Base-by-base conservation (phyloP, 2,888 invertebrate genomes). In the Sphaerophoria rueppellii region DNA sequence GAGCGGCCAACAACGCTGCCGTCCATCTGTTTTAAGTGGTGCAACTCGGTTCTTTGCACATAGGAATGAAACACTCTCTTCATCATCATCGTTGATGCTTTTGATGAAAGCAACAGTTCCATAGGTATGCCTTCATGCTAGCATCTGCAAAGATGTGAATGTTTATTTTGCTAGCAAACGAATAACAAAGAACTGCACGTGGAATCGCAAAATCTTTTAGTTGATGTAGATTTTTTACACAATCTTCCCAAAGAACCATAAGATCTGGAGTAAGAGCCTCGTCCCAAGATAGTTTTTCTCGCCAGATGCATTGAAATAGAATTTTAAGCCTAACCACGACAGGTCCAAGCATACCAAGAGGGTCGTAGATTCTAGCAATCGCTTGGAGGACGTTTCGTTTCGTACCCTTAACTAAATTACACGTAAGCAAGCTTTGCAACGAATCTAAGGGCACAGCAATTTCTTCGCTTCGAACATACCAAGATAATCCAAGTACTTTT, bases 121-220 rank as follows among this genome's bases (percentile, higher is more conserved):
- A 55, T n/a, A n/a, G n/a, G n/a, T 71, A 77, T 9, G 71, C 63
- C n/a, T 71, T 71, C 43, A 57, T 40, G 50, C 63, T 78, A 12
- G 58, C 58, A 72, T 72, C 65, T 32, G 58, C 57, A 57, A 72
- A 72, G 34, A 58, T 78, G 34, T 52, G 58, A 34, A 50, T 57
- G 14, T 34, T n/a, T 55, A 40, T 63, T 55, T 54, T 16, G 24
- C 40, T 50, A 32, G 50, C 24, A 34, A 16, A 50, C 7, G 54
- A 24, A 50, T 11, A 63, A 14, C 14, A 12, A 32, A 70, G 34
- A 16, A n/a, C 60, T 43, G 60, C 5, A 0, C 76, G 34, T 57
- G 55, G 55, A 57, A 57, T 57, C 0, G 55, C 55, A 57, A n/a
- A 57, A n/a, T 55, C 55, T 12, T 35, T 35, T 55, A 55, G 35